These are phyloP conservation scores for Troides helena DNA, from an alignment of 2,888 invertebrate genomes.

Conservation along the genomic window DNA sequence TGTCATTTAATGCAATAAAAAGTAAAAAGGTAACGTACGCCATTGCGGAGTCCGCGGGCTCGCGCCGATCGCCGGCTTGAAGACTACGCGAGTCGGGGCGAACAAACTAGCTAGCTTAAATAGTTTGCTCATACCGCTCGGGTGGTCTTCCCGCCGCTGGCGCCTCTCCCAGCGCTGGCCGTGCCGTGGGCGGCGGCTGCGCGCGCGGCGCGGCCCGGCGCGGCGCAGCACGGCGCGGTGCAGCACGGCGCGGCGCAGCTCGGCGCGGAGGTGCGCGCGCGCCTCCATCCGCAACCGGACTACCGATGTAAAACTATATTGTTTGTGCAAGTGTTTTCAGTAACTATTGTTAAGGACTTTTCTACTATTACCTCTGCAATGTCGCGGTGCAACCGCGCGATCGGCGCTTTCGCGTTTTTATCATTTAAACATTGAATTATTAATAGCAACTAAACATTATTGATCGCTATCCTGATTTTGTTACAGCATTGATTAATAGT, in stretches of 20 bases:
- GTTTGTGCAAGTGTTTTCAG: slow-evolving; percentile 77
- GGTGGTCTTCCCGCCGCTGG: slow-evolving; percentile 58
- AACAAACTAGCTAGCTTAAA: slow-evolving; percentile 72
- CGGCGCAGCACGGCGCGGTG: slow-evolving; percentile 2
- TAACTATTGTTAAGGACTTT: slow-evolving; percentile 76
- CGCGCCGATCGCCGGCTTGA: slow-evolving; percentile 40
- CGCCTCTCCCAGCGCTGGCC: slow-evolving; percentile 36
- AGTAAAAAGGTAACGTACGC: slow-evolving; percentile 12
- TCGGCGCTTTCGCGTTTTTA: slow-evolving; percentile 17
- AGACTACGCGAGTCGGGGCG: slow-evolving; percentile 80
- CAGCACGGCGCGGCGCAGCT: slow-evolving; percentile 29
- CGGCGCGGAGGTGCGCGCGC: slow-evolving; percentile 42
- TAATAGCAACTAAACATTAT: too few relatives aligned
- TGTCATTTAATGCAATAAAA: neutral
- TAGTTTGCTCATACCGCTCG: slow-evolving; percentile 81
- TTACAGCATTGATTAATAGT: too few relatives aligned
- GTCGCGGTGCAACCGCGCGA: slow-evolving; percentile 45
- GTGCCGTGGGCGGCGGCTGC: neutral
- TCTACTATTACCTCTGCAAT: slow-evolving; percentile 73
- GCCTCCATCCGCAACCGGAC: slow-evolving; percentile 41
- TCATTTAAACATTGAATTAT: too few relatives aligned
- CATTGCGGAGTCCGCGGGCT: neutral
- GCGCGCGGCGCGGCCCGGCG: slow-evolving; percentile 31
- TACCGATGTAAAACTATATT: slow-evolving; percentile 60
- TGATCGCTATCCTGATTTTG: too few relatives aligned